Base-by-base conservation (phyloP, 2,888 invertebrate genomes). In the Syrista parreyssii region DNA sequence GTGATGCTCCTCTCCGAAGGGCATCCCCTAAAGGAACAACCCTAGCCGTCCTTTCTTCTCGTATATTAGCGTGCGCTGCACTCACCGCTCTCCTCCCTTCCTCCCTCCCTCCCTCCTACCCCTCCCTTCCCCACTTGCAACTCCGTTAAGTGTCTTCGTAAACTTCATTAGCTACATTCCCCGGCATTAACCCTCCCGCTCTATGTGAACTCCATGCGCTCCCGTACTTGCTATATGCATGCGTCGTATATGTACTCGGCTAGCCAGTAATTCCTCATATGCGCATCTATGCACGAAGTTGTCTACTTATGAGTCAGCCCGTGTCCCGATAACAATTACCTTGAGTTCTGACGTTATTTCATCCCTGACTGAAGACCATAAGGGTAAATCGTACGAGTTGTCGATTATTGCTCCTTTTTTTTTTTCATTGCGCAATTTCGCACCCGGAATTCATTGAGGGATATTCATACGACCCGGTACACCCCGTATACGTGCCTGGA, bases 151-250 rank as follows among this genome's bases (percentile, higher is more conserved):
- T 88, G 86, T 87, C 89, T 89, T 89, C 85, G 86, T 84, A 87
- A 89, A 89, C 89, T 89, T 89, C 88, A 88, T 89, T 89, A 89
- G 86, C 84, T 85, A 85, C 85, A 86, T 88, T 88, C 86, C 84
- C 88, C 84, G 84, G 84, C 87, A 86, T 87, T 87, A 87, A 84
- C 78, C 86, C 84, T 77, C 80, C 85, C 76, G 79, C 81, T 69
- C 36, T 78, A 55, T 23, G 23, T 55, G 55, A 23, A 55, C 55
- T 55, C 55, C 9, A 55, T 55, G 55, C 23, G 23, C 23, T 23
- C 6, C 2, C 23, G 2, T 55, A 55, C 55, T 9, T 23, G 23
- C 23, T 23, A 55, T 55, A 55, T 23, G 55, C 23, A 9, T 55
- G 23, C 55, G 55, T 55, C 23, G 23, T 55, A 55, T 55, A 55